Evolutionary conservation across 2,113 vertebrate genomes (phyloP).

Genomic region (Verasper variegatus): DNA sequence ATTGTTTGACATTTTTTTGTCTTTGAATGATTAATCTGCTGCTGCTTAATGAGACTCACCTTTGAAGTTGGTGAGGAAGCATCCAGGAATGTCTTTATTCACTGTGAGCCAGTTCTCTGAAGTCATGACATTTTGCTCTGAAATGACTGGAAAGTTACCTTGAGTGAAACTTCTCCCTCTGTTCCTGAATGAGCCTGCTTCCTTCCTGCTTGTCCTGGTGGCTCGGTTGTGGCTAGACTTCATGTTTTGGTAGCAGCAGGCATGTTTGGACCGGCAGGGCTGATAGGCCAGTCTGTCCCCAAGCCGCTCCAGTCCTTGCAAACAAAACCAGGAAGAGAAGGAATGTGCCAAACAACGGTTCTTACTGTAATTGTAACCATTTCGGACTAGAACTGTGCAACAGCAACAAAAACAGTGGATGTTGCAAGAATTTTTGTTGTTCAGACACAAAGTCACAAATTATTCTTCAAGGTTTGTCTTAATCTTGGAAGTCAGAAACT

Average conservation of each 20-base stretch:
- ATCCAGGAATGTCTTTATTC: constrained; percentile 62
- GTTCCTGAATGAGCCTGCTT: constrained; percentile 26
- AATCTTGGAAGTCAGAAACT: no score
- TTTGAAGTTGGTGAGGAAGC: constrained; percentile 34
- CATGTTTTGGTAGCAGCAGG: constrained; percentile 64
- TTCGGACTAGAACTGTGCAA: constrained; percentile 27
- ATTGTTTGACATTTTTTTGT: constrained; percentile 13
- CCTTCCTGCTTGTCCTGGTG: constrained; percentile 51
- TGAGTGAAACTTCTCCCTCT: constrained; percentile 12
- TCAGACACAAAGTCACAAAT: no score
- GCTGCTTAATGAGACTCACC: constrained; percentile 47
- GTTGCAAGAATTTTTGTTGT: not conserved
- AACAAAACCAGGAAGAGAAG: constrained; percentile 90
- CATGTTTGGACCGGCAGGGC: constrained; percentile 35
- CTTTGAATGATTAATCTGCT: constrained; percentile 33
- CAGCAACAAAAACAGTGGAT: constrained; percentile 7
- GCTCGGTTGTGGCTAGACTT: constrained; percentile 46
- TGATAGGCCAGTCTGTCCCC: constrained; percentile 65
- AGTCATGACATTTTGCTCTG: constrained; percentile 4
- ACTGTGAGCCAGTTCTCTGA: constrained; percentile 9
- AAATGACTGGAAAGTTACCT: constrained; percentile 27
- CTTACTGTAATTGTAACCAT: constrained; percentile 78
- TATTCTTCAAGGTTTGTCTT: no score
- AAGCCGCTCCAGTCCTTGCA: constrained; percentile 58
- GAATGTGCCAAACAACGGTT: constrained; percentile 80